phyloP scores from a whole-genome alignment of 2,888 invertebrate genomes.

The Diarsia brunnea region DNA sequence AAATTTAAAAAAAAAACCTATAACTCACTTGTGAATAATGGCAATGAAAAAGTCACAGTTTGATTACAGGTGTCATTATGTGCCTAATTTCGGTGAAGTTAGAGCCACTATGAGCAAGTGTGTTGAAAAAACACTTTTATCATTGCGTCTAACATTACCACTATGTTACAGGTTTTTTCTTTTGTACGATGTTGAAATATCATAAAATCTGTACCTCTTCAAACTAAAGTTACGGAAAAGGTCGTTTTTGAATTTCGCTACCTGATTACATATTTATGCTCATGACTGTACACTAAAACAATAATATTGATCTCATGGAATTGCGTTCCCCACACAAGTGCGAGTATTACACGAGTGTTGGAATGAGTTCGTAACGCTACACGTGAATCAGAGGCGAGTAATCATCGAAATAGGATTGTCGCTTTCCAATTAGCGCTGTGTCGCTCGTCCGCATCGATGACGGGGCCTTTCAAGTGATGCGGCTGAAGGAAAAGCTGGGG shows the following conservation, averaged over 20 bases:
- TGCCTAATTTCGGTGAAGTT: no score
- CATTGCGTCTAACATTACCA: background rate
- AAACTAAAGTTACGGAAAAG: background rate
- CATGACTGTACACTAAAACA: slow-evolving; percentile 23
- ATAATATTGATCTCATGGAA: slow-evolving; percentile 62
- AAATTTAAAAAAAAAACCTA: no score
- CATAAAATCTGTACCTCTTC: background rate
- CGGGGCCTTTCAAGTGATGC: slow-evolving; percentile 62
- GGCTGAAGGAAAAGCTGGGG: slow-evolving; percentile 27
- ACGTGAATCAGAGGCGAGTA: slow-evolving; percentile 78
- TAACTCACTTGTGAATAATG: no score
- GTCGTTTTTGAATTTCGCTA: background rate
- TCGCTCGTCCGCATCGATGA: slow-evolving; percentile 75
- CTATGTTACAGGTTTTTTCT: background rate
- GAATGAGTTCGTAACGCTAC: slow-evolving; percentile 66
- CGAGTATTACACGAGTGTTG: slow-evolving; percentile 67
- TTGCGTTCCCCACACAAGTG: slow-evolving; percentile 63
- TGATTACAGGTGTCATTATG: no score
- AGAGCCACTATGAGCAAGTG: no score
- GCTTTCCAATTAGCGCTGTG: slow-evolving; percentile 86
- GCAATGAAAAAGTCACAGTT: no score
- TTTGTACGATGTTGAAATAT: background rate
- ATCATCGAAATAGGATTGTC: slow-evolving; percentile 88
- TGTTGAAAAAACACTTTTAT: background rate
- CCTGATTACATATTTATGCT: background rate